A percentile compares a stretch with the other conserved stretches of the same genome.
Conservation (phyloP, 2,113 vertebrate genomes). For the Clarias magur region DNA sequence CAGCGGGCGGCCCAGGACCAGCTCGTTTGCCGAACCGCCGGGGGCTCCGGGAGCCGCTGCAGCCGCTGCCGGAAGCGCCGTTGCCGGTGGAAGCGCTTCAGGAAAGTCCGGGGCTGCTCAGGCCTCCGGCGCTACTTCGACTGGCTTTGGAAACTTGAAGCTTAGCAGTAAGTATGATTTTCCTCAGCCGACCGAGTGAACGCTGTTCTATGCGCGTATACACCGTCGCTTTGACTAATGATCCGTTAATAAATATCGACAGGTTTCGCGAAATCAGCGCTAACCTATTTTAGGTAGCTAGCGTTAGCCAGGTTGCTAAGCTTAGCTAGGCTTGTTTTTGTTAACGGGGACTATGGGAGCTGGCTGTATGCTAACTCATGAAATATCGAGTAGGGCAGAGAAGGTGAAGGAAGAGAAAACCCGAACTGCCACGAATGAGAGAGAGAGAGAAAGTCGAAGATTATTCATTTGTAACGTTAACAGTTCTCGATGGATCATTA, state of each 20-base stretch:
- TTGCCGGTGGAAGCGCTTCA: constrained; percentile 74
- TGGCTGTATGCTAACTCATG: constrained; percentile 34
- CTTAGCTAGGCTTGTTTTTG: constrained; percentile 63
- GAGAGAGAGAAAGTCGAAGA: too few relatives aligned
- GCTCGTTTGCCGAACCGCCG: constrained; percentile 82
- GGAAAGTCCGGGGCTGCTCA: constrained; percentile 80
- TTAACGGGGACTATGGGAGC: constrained; percentile 50
- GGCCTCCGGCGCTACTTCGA: constrained; percentile 74
- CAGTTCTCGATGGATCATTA: not conserved
- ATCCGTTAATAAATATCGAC: too few relatives aligned
- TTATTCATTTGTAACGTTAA: not conserved
- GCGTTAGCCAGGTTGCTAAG: constrained; percentile 48
- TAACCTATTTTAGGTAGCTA: constrained; percentile 50
- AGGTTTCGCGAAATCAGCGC: constrained; percentile 21
- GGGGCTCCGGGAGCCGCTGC: constrained; percentile 76
- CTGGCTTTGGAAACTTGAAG: constrained; percentile 78
- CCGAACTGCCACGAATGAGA: not conserved
- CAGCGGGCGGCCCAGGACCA: constrained; percentile 82
- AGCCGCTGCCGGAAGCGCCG: constrained; percentile 74
- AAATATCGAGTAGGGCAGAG: constrained; percentile 9
- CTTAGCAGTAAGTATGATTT: constrained; percentile 71
- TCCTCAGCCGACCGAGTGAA: not conserved
- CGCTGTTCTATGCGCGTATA: not conserved
- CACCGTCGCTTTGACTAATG: not conserved
- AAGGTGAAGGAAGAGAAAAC: not conserved